A percentile compares a stretch with the other conserved stretches of the same genome.
Evolutionary conservation across 2,797 vertebrate species (phyloP).

Genomic region (Takifugu rubripes): DNA sequence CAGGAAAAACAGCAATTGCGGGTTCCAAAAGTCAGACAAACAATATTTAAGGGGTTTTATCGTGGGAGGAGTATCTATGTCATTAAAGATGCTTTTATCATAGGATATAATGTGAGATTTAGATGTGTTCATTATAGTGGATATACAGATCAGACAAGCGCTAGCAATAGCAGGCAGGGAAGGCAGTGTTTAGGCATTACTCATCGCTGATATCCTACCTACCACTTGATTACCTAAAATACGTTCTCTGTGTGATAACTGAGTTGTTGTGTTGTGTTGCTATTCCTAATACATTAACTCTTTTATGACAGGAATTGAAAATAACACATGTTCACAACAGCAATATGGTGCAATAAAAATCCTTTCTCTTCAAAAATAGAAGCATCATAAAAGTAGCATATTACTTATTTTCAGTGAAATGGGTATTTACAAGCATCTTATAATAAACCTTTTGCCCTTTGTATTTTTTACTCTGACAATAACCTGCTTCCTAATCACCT

Average conservation of each 20-base stretch:
- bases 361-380: constrained; percentile 24
- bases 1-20: too few relatives aligned
- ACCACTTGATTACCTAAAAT: constrained; percentile 16
- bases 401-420: constrained; percentile 17
- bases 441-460: background rate
- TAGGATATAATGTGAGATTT: too few relatives aligned
- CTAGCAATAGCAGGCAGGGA: constrained; percentile 16
- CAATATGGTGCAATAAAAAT: constrained; percentile 38
- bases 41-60: too few relatives aligned
- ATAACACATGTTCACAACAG: constrained; percentile 1
- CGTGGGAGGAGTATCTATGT: too few relatives aligned
- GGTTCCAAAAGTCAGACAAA: too few relatives aligned
- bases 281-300: background rate
- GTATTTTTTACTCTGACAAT: too few relatives aligned
- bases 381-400: constrained; percentile 10
- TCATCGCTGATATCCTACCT: constrained; percentile 14
- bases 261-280: background rate
- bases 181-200: constrained; percentile 55
- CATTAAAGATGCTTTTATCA: too few relatives aligned
- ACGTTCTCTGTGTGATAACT: background rate
- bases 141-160: background rate
- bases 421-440: constrained; percentile 16
- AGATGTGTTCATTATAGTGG: background rate
- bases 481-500: too few relatives aligned
- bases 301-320: constrained; percentile 7